Evolutionary conservation across 1,140 invertebrate genomes (phyloP).

Genomic region (Hypsibius dujardini): DNA sequence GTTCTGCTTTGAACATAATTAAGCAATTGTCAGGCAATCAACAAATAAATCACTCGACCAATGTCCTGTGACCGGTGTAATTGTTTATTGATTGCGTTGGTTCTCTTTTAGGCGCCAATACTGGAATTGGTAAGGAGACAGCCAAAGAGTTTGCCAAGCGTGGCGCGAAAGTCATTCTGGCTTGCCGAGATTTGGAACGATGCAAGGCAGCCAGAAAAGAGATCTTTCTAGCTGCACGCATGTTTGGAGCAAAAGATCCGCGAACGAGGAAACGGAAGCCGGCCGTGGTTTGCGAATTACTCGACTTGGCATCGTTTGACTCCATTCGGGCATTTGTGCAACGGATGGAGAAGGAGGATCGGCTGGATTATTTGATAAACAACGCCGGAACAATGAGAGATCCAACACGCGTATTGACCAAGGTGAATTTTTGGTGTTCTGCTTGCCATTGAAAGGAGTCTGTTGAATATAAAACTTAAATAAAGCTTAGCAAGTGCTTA

Average conservation of each 20-base stretch:
- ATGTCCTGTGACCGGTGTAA: too few species aligned
- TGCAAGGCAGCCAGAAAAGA: slow-evolving; percentile 26
- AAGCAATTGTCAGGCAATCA: too few species aligned
- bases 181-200: slow-evolving; percentile 43
- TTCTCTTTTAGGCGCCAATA: slow-evolving; percentile 39
- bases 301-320: slow-evolving; percentile 54
- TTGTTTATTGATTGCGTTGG: too few species aligned
- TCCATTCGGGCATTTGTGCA: slow-evolving; percentile 57
- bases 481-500: too few species aligned
- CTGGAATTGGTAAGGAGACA: slow-evolving; percentile 70
- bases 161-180: slow-evolving; percentile 51
- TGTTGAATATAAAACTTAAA: neutral
- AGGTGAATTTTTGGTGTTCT: neutral
- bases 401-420: neutral
- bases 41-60: too few species aligned
- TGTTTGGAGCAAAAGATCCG: neutral
- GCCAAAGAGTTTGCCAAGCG: slow-evolving; percentile 49
- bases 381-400: slow-evolving; percentile 48
- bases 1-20: neutral
- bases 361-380: slow-evolving; percentile 64
- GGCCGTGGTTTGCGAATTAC: slow-evolving; percentile 26
- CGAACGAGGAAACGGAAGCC: neutral
- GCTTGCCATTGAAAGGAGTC: neutral
- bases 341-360: slow-evolving; percentile 43
- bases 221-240: neutral